Evolutionary conservation across 2,113 vertebrate genomes (phyloP), one percentile per base, ranked within the genome.

Genomic region (Tricholaema leucomelas): DNA sequence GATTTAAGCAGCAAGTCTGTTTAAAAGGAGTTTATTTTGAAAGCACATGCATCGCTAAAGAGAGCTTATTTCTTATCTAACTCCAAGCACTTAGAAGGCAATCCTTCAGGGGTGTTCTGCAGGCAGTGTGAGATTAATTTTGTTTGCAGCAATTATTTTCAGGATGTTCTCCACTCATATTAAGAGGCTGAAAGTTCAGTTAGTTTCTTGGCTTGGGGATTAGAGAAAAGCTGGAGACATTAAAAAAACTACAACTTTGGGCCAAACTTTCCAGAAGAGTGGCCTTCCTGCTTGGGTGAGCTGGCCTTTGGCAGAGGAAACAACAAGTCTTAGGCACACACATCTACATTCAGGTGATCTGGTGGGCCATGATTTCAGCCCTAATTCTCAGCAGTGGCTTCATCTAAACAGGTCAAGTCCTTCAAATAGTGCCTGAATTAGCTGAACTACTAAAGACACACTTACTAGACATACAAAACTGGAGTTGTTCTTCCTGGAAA

Each of bases 41-140:
- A 95, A 85, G 87, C 83, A 79, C 84, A 92, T 0, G 2, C 92
- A 93, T 88, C 80, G 81, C 81, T 95, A 95, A 94, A 94, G 88
- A 88, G 81, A 95, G 94, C 95, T 97, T 92, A 93, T 70, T 92
- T 95, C 89, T 96, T 97, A 96, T 97, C 94, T 94, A 79, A 85
- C 87, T 90, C 59, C 74, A 86, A 92, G 88, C 91, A 95, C 87
- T 94, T 93, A 35, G 80, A 83, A 94, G 59, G 63, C 91, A 92
- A 93, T 92, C 69, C 93, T 96, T 96, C 81, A 91, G 83, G 95
- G 90, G 72, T 85, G 79, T 71, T 91, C 87, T 91, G 92, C 88
- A 91, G 71, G 90, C 92, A 94, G 66, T 16, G n/a, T 15, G 70
- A 94, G 95, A 95, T 96, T 96, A 95, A 95, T 92, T 95, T 73